Evolutionary conservation across 1,140 invertebrate species (phyloP), one percentile per base, ranked within the genome.

Genomic region (Himalopsyche phryganea): DNA sequence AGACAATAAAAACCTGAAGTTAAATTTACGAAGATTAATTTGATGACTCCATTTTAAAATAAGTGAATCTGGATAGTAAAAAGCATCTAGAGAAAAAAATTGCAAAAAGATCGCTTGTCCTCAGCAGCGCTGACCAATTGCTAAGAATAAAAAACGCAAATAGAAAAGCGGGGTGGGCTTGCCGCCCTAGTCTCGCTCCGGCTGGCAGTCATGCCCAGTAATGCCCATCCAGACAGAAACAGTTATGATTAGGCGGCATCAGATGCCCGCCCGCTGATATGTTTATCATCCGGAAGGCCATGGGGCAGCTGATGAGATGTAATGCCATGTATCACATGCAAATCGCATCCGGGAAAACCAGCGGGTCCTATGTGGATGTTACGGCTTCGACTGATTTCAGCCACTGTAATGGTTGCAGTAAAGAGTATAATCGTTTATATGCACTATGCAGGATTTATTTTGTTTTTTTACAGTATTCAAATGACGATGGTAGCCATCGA

Each of bases 271-370:
- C 48, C 33, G 40, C 40, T 51, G 56, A 58, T 58, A 58, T 63
- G 50, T 63, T 63, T 63, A 63, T 63, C 57, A 32, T 48, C 51
- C 23, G 42, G 38, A 51, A 52, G 59, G 59, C 32, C 48, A 47
- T 28, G 57, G 56, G 56, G 50, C 60, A 56, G 41, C 61, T 49
- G 56, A 59, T 59, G 61, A 63, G 56, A 52, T 59, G 61, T 60
- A 49, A 56, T 48, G 56, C 52, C 45, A 55, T 58, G 61, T 58
- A 63, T 63, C 55, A 58, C 61, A 63, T 63, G 61, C 61, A 63
- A 63, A 63, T 63, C 50, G 33, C 47, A 20, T 61, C 60, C 49
- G 33, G 42, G 18, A 35, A 15, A 40, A 40, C n/a, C 11, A 40
- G 11, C n/a, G 3, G 5, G 38, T 13, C 38, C 4, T n/a, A 40